Evolutionary conservation across 2,888 invertebrate genomes (phyloP).

Genomic region (Cremastinae sp.): DNA sequence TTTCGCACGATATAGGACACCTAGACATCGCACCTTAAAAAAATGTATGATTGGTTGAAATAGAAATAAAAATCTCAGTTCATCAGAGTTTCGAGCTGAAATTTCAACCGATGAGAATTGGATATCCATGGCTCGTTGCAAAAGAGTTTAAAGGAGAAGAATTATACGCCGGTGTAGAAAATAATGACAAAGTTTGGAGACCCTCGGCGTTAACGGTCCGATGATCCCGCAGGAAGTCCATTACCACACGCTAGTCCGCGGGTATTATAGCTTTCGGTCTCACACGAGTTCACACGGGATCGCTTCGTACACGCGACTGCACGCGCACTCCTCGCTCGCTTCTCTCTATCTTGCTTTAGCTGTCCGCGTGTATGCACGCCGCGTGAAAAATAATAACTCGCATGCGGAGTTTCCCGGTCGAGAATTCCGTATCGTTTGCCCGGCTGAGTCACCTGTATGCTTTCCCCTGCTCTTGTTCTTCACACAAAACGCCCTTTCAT

Average conservation of each 20-base stretch:
- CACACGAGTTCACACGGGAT: slow-evolving; percentile 57
- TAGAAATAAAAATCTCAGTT: too few species aligned
- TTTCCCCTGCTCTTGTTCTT: slow-evolving; percentile 57
- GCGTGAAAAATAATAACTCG: slow-evolving; percentile 22
- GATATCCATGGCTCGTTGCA: slow-evolving; percentile 36
- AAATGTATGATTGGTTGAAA: too few species aligned
- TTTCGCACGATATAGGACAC: too few species aligned
- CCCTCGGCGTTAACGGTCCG: slow-evolving; percentile 70
- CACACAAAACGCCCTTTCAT: slow-evolving; percentile 57
- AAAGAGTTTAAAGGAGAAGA: slow-evolving; percentile 61
- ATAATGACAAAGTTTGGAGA: slow-evolving; percentile 66
- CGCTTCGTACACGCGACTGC: slow-evolving; percentile 52
- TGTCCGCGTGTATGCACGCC: too few species aligned
- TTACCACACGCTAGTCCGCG: slow-evolving; percentile 61
- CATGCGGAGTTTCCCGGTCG: slow-evolving; percentile 59
- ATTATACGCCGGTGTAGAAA: slow-evolving; percentile 55
- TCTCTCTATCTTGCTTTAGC: slow-evolving; percentile 17
- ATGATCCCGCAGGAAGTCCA: slow-evolving; percentile 71
- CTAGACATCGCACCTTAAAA: too few species aligned
- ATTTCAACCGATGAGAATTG: background rate
- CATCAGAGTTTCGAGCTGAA: slow-evolving; percentile 11
- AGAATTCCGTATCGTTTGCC: slow-evolving; percentile 65
- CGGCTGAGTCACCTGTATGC: slow-evolving; percentile 69
- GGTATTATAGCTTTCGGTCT: slow-evolving; percentile 38
- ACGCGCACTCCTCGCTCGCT: slow-evolving; percentile 29